phyloP scores from a whole-genome alignment of 2,113 vertebrate genomes.

The Mormyrus lacerda region DNA sequence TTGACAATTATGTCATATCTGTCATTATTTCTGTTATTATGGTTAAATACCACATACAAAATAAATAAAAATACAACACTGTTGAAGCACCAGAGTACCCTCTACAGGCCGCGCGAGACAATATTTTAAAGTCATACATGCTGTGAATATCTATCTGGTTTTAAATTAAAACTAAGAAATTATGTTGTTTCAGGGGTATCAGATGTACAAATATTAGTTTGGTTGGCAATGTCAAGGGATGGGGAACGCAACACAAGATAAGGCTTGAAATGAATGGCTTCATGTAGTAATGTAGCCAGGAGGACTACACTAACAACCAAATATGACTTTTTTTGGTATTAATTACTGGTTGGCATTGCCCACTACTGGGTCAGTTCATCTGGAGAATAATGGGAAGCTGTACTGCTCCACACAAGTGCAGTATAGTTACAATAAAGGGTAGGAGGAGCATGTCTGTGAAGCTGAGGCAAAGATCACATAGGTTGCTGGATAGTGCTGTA shows the following conservation, averaged over 20 bases:
- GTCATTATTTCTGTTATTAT: not conserved
- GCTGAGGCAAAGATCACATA: not conserved
- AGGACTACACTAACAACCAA: not conserved
- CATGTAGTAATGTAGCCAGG: not conserved
- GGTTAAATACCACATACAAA: not conserved
- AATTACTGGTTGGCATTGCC: not conserved
- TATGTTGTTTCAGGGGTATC: not conserved
- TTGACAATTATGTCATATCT: not conserved
- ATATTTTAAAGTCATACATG: not conserved
- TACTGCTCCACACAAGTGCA: not conserved
- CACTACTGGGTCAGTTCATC: not conserved
- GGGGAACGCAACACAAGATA: not conserved
- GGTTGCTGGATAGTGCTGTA: not conserved
- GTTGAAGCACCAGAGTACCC: not conserved
- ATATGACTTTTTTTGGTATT: not conserved
- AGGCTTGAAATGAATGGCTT: not conserved
- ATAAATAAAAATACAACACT: not conserved
- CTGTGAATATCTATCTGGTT: not conserved
- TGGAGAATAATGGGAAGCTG: not conserved
- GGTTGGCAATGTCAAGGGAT: not conserved
- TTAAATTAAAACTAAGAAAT: not conserved
- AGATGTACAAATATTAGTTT: not conserved
- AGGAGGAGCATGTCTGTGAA: not conserved
- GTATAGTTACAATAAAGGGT: not conserved
- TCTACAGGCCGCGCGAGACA: not conserved